Evolutionary conservation across 2,797 vertebrate genomes (phyloP).

Genomic region (Hydrocynus forskahlii): DNA sequence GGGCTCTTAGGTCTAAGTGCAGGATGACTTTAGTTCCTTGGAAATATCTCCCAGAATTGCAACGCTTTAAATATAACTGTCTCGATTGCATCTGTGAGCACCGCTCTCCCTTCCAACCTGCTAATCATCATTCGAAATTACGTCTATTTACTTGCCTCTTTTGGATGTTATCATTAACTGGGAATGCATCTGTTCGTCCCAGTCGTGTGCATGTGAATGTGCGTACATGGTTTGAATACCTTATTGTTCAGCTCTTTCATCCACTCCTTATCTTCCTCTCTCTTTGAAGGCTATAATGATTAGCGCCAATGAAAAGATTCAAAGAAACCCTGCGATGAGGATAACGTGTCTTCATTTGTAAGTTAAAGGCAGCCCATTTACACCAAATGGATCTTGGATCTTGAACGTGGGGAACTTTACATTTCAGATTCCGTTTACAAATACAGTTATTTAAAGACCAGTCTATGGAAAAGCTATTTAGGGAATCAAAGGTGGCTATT

Average conservation of each 20-base stretch:
- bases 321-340: conserved; percentile 6
- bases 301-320: conserved; percentile 43
- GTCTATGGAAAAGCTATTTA: no score
- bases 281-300: conserved; percentile 46
- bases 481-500: neutral
- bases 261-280: conserved; percentile 39
- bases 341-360: conserved; percentile 42
- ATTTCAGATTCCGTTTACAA: neutral
- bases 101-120: conserved; percentile 47
- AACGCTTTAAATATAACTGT: conserved; percentile 47
- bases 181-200: conserved; percentile 43
- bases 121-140: conserved; percentile 54
- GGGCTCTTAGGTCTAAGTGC: conserved; percentile 23
- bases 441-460: no score
- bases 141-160: conserved; percentile 40
- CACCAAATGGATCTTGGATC: no score
- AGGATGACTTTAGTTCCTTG: conserved; percentile 29
- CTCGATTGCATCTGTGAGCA: conserved; percentile 43
- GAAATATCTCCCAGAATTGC: conserved; percentile 27
- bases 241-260: conserved; percentile 46
- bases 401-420: neutral
- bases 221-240: conserved; percentile 33
- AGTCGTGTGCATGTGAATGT: conserved; percentile 33
- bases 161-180: conserved; percentile 47
- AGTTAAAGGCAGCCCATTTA: conserved; percentile 10